phyloP scores from a whole-genome alignment of 1,140 invertebrate species.

The Leptonema lineaticorne region DNA sequence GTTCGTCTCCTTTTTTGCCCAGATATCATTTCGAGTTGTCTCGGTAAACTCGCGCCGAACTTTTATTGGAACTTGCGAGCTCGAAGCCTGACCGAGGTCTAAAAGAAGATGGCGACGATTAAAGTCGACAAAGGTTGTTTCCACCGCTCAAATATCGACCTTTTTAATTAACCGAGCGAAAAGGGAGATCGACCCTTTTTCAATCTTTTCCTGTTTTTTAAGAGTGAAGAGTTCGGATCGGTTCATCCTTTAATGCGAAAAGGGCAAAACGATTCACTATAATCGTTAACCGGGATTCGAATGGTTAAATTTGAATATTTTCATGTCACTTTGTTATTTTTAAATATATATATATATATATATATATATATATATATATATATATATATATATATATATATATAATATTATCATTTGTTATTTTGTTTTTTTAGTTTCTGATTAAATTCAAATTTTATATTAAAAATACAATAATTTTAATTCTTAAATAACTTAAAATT shows the following conservation, averaged over 20 bases:
- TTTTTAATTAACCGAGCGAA: conserved; percentile 10
- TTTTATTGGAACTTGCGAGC: conserved; percentile 20
- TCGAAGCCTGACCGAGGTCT: background rate
- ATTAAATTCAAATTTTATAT: too few species aligned
- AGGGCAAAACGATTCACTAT: background rate
- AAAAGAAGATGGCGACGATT: background rate
- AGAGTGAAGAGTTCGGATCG: background rate
- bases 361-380: too few species aligned
- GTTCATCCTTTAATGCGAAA: background rate
- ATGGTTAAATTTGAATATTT: background rate
- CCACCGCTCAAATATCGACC: background rate
- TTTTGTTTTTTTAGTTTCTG: too few species aligned
- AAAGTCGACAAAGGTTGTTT: background rate
- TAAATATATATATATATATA: too few species aligned
- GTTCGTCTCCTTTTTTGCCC: too few species aligned
- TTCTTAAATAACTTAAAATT: too few species aligned
- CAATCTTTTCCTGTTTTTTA: background rate
- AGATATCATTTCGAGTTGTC: conserved; percentile 19
- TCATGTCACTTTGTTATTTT: too few species aligned
- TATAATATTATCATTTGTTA: too few species aligned
- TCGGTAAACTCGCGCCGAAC: conserved; percentile 8
- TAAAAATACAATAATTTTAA: too few species aligned
- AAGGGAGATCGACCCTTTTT: too few species aligned
- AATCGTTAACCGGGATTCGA: background rate
- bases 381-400: too few species aligned